Conservation (phyloP, 2,888 invertebrate species). For the Bursaphelenchus okinawaensis region DNA sequence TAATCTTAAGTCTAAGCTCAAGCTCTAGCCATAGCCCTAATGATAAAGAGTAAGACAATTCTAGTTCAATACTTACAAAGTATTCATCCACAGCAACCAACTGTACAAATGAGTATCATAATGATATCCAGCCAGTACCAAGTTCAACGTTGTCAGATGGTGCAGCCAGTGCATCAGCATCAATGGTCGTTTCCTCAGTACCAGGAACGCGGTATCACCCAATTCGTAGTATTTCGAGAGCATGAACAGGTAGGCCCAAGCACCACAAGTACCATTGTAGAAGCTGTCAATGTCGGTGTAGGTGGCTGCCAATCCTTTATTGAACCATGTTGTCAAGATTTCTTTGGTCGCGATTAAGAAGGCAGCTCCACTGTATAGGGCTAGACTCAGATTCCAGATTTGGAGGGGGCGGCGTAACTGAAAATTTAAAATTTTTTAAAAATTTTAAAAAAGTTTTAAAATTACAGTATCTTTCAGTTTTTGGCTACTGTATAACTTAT, state of each 20-base stretch:
- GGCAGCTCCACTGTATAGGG: slow-evolving; percentile 40
- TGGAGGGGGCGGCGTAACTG: slow-evolving; percentile 38
- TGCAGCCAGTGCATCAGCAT: slow-evolving; percentile 12
- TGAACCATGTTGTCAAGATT: not conserved
- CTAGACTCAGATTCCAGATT: slow-evolving; percentile 41
- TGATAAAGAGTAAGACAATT: too few species aligned
- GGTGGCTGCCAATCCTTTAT: not conserved
- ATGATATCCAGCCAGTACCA: not conserved
- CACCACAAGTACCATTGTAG: slow-evolving; percentile 16
- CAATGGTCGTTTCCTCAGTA: not conserved
- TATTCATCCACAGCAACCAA: slow-evolving; percentile 44
- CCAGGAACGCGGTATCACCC: not conserved
- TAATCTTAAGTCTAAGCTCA: too few species aligned
- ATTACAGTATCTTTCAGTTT: too few species aligned
- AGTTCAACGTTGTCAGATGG: not conserved
- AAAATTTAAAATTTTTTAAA: slow-evolving; percentile 7
- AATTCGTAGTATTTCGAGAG: not conserved
- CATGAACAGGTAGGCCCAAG: not conserved
- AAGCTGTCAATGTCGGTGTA: slow-evolving; percentile 10
- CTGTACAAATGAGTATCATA: not conserved
- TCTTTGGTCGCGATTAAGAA: slow-evolving; percentile 28
- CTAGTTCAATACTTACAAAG: slow-evolving; percentile 21
- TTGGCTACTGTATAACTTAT: too few species aligned
- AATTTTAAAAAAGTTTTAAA: too few species aligned
- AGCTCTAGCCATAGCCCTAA: too few species aligned